Evolutionary conservation across 1,140 invertebrate genomes (phyloP).

Genomic region (Drosophila pseudoananassae): DNA sequence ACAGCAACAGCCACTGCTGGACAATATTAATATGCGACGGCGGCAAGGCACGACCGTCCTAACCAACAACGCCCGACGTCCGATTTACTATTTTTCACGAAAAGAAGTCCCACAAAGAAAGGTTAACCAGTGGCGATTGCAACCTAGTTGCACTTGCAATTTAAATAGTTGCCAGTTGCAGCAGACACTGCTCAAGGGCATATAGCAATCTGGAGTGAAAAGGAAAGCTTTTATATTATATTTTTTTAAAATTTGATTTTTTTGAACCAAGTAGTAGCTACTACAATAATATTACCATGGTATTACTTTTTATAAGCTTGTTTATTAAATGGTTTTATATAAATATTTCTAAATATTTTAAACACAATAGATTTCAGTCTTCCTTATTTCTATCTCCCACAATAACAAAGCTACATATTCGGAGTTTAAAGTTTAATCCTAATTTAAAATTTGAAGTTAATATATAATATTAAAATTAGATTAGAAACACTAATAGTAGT

Average conservation of each 20-base stretch:
- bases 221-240: not conserved
- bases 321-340: no score
- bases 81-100: conserved; percentile 36
- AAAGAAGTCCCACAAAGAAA: conserved; percentile 5
- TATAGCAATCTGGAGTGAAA: not conserved
- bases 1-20: conserved; percentile 31
- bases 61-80: conserved; percentile 26
- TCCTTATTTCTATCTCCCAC: no score
- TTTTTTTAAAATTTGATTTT: not conserved
- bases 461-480: no score
- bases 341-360: no score
- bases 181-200: not conserved
- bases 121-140: not conserved
- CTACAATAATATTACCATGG: no score
- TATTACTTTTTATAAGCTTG: no score
- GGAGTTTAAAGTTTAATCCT: no score
- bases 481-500: no score
- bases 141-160: not conserved
- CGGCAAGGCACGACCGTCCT: conserved; percentile 28
- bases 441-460: no score
- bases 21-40: conserved; percentile 50
- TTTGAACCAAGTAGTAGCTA: not conserved
- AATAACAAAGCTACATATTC: no score
- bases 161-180: not conserved
- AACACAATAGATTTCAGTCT: no score